phyloP scores from a whole-genome alignment of 2,113 vertebrate genomes.

The Chauna torquata region DNA sequence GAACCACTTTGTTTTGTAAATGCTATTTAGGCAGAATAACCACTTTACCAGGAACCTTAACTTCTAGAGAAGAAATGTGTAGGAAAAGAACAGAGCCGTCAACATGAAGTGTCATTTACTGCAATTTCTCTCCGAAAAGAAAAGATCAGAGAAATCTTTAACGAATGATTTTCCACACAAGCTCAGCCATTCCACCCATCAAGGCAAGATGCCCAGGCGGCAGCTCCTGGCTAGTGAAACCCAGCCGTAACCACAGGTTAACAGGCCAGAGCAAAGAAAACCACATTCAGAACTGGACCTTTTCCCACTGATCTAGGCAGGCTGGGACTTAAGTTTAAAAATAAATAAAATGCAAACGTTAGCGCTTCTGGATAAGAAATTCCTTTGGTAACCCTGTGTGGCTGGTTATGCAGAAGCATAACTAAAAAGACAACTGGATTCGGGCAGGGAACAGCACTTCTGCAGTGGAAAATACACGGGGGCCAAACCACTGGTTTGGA shows the following conservation, averaged over 20 bases:
- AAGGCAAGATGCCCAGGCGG: neutral
- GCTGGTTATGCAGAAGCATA: neutral
- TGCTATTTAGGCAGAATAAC: neutral
- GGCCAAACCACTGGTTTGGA: neutral
- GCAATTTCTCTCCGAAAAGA: neutral
- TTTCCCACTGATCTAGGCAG: neutral
- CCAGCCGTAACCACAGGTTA: neutral
- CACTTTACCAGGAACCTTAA: neutral
- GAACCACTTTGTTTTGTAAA: neutral
- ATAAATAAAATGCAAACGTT: neutral
- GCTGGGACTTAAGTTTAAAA: neutral
- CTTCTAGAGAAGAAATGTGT: neutral
- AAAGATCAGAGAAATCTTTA: neutral
- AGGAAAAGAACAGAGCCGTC: neutral
- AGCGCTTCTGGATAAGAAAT: neutral
- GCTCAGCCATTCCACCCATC: neutral
- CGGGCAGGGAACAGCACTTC: neutral
- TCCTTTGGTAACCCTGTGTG: neutral
- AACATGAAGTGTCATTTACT: neutral
- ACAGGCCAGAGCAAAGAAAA: neutral
- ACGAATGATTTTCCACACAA: neutral
- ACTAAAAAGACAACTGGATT: neutral
- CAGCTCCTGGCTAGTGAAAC: neutral
- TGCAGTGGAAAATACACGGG: neutral
- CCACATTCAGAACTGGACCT: neutral